A percentile compares a stretch with the other conserved stretches of the same genome.
Conservation (phyloP, 2,113 vertebrate genomes). For the Dascyllus trimaculatus region DNA sequence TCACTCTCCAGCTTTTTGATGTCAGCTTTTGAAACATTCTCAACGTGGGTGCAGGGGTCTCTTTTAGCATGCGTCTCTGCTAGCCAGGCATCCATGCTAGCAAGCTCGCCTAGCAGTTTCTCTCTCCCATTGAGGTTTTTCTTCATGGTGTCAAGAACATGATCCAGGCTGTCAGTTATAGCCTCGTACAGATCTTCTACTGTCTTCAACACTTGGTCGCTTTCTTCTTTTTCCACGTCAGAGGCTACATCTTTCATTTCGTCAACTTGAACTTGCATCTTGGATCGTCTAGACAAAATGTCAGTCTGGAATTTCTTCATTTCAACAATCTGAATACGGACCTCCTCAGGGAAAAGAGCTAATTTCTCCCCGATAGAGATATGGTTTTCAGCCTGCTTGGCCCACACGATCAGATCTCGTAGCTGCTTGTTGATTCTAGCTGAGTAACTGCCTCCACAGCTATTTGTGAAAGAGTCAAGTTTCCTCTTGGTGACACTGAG, state of each 20-base stretch:
- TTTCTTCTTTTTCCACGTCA: slow-evolving; percentile 68
- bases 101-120: slow-evolving; percentile 82
- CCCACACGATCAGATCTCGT: slow-evolving; percentile 85
- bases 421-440: slow-evolving; percentile 78
- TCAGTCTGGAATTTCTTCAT: slow-evolving; percentile 83
- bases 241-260: slow-evolving; percentile 75
- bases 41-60: slow-evolving; percentile 54
- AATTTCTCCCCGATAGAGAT: slow-evolving; percentile 72
- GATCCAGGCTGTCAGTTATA: slow-evolving; percentile 81
- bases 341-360: slow-evolving; percentile 88
- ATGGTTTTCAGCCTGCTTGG: slow-evolving; percentile 80
- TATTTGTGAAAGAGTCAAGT: slow-evolving; percentile 28
- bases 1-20: slow-evolving; percentile 74
- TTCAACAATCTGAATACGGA: slow-evolving; percentile 85
- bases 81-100: slow-evolving; percentile 83
- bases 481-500: slow-evolving; percentile 77
- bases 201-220: slow-evolving; percentile 75
- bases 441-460: slow-evolving; percentile 47
- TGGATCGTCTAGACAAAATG: slow-evolving; percentile 80
- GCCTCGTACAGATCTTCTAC: slow-evolving; percentile 84
- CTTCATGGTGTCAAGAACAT: slow-evolving; percentile 84
- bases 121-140: slow-evolving; percentile 84
- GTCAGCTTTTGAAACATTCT: slow-evolving; percentile 60
- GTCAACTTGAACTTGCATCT: slow-evolving; percentile 75
- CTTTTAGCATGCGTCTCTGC: slow-evolving; percentile 48